Evolutionary conservation across 2,888 invertebrate species (phyloP), one percentile per base, ranked within the genome.

Genomic region (Apamea epomidion): DNA sequence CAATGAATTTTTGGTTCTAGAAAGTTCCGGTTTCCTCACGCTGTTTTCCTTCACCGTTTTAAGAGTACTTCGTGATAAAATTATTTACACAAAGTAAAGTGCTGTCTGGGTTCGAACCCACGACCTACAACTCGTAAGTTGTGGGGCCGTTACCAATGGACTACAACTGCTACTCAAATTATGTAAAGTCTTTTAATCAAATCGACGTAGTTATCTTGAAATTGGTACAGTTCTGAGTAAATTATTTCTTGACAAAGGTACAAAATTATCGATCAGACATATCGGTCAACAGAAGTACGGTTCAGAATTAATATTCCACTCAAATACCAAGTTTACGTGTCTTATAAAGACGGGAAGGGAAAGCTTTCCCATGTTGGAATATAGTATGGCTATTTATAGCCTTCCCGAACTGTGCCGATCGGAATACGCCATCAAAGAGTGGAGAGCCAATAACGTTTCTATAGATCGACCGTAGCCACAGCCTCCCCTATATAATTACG

Each of bases 401-500:
- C 65, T 67, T 45, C 8, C 70, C 73, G 74, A 81, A 77, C 76
- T 73, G 58, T 81, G 37, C 72, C 79, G 83, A 85, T 84, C 65
- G 84, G 78, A 84, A 85, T 82, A 84, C 69, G 75, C 86, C 83
- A 83, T 88, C 87, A 82, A 85, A 78, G 80, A 83, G 79, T 86
- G 85, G 87, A 80, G 87, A 88, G 80, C 83, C 87, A 91, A 89
- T 92, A 91, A 93, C 90, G 91, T 90, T 90, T 88, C 86, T 84
- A 89, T 89, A 87, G 88, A 88, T 90, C 87, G 90, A 83, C 86
- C 89, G 86, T 78, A 86, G 85, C 81, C 84, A 12, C 58, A 78
- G 82, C 89, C 88, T 88, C 87, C 88, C 86, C 85, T 88, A 90
- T 92, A 91, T 93, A 92, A 93, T 93, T 92, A 92, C 91, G 92